A percentile compares a stretch with the other conserved stretches of the same genome.
Conservation (phyloP, 2,888 invertebrate genomes). For the Harmothoe impar region DNA sequence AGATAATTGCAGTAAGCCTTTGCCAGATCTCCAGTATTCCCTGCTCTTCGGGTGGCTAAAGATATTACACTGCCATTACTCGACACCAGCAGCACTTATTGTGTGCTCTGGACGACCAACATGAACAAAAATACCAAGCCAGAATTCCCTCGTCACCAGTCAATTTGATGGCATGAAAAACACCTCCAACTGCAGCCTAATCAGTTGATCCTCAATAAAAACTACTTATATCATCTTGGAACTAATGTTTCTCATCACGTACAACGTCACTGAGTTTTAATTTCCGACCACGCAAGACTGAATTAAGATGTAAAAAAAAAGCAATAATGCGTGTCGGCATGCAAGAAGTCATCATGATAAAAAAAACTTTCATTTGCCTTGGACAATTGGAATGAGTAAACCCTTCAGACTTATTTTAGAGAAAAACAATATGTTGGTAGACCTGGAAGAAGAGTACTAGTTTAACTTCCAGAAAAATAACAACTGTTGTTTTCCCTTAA, state of each 20-base stretch:
- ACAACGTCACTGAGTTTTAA: background rate
- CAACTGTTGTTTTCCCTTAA: too few relatives aligned
- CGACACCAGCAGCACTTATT: background rate
- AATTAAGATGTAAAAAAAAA: background rate
- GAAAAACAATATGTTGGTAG: too few relatives aligned
- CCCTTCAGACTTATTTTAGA: background rate
- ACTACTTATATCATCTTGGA: background rate
- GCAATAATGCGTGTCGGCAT: background rate
- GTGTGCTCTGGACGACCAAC: background rate
- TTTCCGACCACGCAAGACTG: background rate
- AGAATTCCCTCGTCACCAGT: too few relatives aligned
- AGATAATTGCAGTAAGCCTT: conserved; percentile 8
- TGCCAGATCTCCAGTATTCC: background rate
- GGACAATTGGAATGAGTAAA: background rate
- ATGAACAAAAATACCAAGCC: background rate
- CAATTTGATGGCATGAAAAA: background rate
- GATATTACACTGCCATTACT: background rate
- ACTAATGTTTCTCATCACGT: conserved; percentile 29
- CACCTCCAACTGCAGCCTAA: background rate
- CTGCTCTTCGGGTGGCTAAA: background rate
- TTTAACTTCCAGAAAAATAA: too few relatives aligned
- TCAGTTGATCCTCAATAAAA: background rate
- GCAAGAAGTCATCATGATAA: background rate
- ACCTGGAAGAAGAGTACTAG: too few relatives aligned
- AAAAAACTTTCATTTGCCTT: background rate